Percentiles rank a stretch among this genome's conserved stretches.
Conservation (phyloP, 1,140 invertebrate species). For the Lepidurus arcticus region DNA sequence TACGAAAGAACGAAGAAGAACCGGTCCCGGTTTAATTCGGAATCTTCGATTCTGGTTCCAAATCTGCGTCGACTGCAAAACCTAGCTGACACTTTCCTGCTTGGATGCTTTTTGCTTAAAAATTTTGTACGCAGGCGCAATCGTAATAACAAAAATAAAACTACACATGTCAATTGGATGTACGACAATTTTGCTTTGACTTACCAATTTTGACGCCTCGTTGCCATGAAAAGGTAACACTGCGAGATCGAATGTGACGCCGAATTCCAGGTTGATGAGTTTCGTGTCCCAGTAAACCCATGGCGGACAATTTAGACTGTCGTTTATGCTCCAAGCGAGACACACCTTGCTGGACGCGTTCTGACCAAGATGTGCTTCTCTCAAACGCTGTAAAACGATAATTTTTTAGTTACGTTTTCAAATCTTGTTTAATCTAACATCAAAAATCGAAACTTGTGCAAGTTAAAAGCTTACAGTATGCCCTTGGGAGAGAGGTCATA, state of each 20-base stretch:
- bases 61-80: not conserved
- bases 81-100: not conserved
- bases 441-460: not conserved
- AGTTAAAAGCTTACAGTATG: not conserved
- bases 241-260: slow-evolving; percentile 55
- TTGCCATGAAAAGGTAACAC: slow-evolving; percentile 85
- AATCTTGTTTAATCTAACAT: not conserved
- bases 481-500: not conserved
- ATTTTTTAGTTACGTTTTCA: not conserved
- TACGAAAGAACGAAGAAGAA: slow-evolving; percentile 30
- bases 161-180: not conserved
- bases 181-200: slow-evolving; percentile 38
- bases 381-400: not conserved
- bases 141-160: not conserved
- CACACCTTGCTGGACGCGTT: slow-evolving; percentile 52
- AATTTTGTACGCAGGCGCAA: not conserved
- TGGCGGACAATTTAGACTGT: slow-evolving; percentile 55
- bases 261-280: slow-evolving; percentile 49
- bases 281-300: slow-evolving; percentile 65
- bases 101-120: not conserved
- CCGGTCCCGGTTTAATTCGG: not conserved
- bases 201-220: slow-evolving; percentile 80
- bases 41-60: not conserved
- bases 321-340: slow-evolving; percentile 58
- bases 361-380: slow-evolving; percentile 31